A percentile compares a stretch with the other conserved stretches of the same genome.
Conservation (phyloP, 2,797 vertebrate species). For the Anolis apletophallus region DNA sequence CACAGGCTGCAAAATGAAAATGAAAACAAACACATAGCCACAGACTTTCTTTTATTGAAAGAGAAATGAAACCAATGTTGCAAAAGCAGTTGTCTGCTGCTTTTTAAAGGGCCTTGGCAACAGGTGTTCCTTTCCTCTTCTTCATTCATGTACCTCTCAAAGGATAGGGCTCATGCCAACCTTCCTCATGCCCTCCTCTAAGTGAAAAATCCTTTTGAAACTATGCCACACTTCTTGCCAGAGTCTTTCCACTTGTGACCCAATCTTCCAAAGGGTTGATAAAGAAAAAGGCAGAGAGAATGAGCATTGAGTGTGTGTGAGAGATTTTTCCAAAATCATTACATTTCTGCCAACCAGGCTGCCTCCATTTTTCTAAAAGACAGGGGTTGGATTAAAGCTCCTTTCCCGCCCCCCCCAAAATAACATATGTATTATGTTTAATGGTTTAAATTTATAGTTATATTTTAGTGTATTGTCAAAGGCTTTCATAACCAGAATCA, state of each 20-base stretch:
- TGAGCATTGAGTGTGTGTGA: too few species aligned
- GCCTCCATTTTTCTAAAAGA: background rate
- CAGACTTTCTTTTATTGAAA: background rate
- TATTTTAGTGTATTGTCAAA: too few species aligned
- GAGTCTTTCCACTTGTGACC: background rate
- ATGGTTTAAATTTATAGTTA: too few species aligned
- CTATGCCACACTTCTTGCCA: too few species aligned
- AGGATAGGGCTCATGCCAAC: background rate
- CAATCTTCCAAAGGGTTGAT: background rate
- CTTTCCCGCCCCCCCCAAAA: rapidly evolving
- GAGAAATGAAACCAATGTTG: background rate
- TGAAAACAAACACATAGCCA: background rate
- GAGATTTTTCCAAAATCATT: background rate
- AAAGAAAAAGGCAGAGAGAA: too few species aligned
- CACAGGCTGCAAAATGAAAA: background rate
- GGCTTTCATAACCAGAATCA: too few species aligned
- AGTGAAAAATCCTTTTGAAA: background rate
- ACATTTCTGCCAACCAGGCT: too few species aligned
- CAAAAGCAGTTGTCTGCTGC: background rate
- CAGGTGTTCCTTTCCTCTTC: background rate
- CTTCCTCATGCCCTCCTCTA: background rate
- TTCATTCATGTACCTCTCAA: background rate
- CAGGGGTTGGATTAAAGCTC: too few species aligned
- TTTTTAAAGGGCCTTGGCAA: background rate
- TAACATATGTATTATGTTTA: too few species aligned